Evolutionary conservation across 2,113 vertebrate species (phyloP).

Genomic region (Muntiacus reevesi): DNA sequence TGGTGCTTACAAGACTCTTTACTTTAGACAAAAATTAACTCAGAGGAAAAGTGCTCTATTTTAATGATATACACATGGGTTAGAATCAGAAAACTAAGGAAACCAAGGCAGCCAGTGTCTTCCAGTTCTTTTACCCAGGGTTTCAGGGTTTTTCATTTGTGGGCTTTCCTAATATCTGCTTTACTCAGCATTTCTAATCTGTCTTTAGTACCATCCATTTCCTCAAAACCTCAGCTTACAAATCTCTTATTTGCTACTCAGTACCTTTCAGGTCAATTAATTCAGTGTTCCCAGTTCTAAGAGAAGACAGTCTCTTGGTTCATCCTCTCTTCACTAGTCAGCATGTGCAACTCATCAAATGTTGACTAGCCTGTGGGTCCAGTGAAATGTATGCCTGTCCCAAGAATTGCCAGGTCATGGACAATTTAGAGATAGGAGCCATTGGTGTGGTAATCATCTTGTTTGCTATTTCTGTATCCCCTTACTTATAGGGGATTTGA

Average conservation of each 20-base stretch:
- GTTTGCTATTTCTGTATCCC: background rate
- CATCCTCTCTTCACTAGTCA: background rate
- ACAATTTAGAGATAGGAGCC: background rate
- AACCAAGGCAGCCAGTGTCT: background rate
- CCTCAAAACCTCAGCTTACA: background rate
- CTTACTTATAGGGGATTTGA: background rate
- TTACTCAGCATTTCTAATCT: background rate
- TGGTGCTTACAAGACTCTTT: background rate
- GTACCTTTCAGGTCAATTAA: background rate
- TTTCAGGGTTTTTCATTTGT: constrained; percentile 6
- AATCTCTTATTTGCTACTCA: background rate
- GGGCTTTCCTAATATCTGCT: background rate
- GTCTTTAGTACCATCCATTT: background rate
- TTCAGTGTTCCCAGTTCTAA: constrained; percentile 7
- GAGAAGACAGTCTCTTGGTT: background rate
- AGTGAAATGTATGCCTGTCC: background rate
- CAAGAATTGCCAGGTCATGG: background rate
- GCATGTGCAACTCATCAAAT: background rate
- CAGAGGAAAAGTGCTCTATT: background rate
- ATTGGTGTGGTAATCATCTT: background rate
- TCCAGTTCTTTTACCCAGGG: background rate
- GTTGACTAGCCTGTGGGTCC: background rate
- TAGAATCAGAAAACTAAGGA: constrained; percentile 3
- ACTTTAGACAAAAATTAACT: background rate
- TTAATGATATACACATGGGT: background rate